Conservation (phyloP, 1,140 invertebrate species). For the Cyrtorhinus lividipennis region DNA sequence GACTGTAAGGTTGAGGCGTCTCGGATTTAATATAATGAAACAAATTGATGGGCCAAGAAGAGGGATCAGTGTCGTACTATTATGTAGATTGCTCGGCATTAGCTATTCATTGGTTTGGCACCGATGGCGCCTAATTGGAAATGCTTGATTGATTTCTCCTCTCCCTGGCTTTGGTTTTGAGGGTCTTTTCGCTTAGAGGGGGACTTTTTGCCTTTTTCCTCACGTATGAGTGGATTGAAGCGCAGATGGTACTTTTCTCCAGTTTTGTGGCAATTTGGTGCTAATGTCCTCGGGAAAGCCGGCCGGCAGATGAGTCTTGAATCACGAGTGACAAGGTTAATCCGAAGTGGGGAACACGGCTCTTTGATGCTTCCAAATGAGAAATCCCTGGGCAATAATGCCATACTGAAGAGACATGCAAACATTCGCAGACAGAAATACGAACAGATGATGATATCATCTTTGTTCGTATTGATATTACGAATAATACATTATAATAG, state of each 20-base stretch:
- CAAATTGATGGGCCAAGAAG: background rate
- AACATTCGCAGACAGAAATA: no score
- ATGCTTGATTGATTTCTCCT: background rate
- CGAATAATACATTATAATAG: no score
- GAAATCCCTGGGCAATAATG: no score
- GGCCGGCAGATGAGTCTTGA: background rate
- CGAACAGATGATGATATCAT: no score
- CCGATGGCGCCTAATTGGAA: background rate
- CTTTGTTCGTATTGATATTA: no score
- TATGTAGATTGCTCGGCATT: background rate
- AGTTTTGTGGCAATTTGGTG: background rate
- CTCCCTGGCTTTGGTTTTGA: background rate
- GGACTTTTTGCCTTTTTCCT: background rate
- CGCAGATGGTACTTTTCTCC: background rate
- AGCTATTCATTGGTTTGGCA: background rate
- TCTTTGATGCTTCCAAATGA: no score
- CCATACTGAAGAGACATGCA: no score
- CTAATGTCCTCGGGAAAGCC: background rate
- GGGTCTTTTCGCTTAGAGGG: background rate
- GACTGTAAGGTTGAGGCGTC: background rate
- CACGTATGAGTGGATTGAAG: background rate
- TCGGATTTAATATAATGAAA: background rate
- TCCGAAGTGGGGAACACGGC: no score
- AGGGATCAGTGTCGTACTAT: background rate
- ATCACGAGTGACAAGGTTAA: background rate